Conservation (phyloP, 2,113 vertebrate genomes). For the Tenebrosternarchus preto region DNA sequence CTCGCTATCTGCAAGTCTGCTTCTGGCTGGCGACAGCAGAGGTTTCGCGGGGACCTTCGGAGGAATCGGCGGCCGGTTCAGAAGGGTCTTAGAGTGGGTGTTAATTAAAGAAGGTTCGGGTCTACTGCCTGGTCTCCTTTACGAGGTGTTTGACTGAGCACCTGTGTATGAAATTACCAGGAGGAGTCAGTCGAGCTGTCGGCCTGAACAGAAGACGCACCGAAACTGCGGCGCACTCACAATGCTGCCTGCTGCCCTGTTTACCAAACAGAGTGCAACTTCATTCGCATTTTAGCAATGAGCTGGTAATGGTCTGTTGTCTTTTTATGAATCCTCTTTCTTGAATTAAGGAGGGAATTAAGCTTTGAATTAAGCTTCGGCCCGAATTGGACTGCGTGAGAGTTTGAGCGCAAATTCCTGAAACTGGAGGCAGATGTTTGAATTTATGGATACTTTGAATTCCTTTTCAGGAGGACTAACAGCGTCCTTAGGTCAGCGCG, state of each 20-base stretch:
- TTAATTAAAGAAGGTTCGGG: slow-evolving; percentile 53
- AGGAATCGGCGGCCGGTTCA: not conserved
- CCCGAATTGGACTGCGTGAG: no score
- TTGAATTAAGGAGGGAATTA: no score
- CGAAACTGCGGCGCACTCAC: not conserved
- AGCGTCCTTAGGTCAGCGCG: no score
- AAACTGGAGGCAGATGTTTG: no score
- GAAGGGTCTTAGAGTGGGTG: slow-evolving; percentile 43
- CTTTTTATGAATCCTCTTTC: slow-evolving; percentile 1
- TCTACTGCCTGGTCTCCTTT: slow-evolving; percentile 35
- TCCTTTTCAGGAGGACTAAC: no score
- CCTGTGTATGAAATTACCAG: slow-evolving; percentile 39
- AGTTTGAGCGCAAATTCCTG: no score
- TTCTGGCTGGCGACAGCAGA: slow-evolving; percentile 41
- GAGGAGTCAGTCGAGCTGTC: slow-evolving; percentile 42
- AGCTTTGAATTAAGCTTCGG: no score
- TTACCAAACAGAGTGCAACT: slow-evolving; percentile 13
- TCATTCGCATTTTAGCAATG: slow-evolving; percentile 6
- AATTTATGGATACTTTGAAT: no score
- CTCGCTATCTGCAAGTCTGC: slow-evolving; percentile 41
- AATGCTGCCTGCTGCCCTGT: slow-evolving; percentile 12
- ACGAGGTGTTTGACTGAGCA: slow-evolving; percentile 16
- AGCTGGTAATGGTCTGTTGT: slow-evolving; percentile 3
- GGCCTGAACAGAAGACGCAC: slow-evolving; percentile 10
- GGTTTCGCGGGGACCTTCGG: slow-evolving; percentile 3